These are phyloP conservation scores for Yponomeuta malinellus DNA, from an alignment of 2,888 invertebrate species.

Conservation along the genomic window DNA sequence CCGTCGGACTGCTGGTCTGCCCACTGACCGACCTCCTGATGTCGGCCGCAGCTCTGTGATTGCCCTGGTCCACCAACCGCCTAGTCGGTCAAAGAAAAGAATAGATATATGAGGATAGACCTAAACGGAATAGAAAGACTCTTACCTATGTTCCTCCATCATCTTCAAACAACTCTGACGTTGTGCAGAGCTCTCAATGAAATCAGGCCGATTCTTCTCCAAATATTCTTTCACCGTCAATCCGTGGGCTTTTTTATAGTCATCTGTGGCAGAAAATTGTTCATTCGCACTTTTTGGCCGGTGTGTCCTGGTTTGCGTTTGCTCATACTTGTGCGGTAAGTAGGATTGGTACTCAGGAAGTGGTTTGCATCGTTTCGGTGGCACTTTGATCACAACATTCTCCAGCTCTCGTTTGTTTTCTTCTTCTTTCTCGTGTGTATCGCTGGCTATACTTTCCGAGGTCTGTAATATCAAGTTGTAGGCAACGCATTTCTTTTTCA, in stretches of 20 bases:
- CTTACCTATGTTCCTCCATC: slow-evolving; percentile 57
- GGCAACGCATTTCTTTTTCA: slow-evolving; percentile 55
- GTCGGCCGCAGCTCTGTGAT: no score
- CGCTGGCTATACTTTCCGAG: slow-evolving; percentile 58
- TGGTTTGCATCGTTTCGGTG: slow-evolving; percentile 32
- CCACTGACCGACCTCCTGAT: no score
- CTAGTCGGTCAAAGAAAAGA: no score
- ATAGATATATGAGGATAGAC: no score
- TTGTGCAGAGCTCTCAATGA: slow-evolving; percentile 64
- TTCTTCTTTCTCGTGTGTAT: slow-evolving; percentile 36
- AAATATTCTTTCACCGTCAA: slow-evolving; percentile 81
- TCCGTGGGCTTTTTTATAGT: slow-evolving; percentile 40
- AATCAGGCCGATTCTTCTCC: slow-evolving; percentile 81
- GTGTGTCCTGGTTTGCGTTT: neutral
- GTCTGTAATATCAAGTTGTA: slow-evolving; percentile 67
- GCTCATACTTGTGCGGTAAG: neutral
- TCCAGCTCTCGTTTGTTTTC: slow-evolving; percentile 36
- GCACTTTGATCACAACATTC: slow-evolving; percentile 62
- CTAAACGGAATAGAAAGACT: neutral
- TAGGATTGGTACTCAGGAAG: slow-evolving; percentile 1
- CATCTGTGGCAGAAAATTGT: slow-evolving; percentile 52
- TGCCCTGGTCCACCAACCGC: no score
- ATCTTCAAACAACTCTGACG: slow-evolving; percentile 56
- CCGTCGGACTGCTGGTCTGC: no score
- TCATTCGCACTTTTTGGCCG: slow-evolving; percentile 52